Percentiles rank a stretch among this genome's conserved stretches.
Evolutionary conservation across 2,888 invertebrate genomes (phyloP).

Genomic region (Hermaeophaga mercurialis): DNA sequence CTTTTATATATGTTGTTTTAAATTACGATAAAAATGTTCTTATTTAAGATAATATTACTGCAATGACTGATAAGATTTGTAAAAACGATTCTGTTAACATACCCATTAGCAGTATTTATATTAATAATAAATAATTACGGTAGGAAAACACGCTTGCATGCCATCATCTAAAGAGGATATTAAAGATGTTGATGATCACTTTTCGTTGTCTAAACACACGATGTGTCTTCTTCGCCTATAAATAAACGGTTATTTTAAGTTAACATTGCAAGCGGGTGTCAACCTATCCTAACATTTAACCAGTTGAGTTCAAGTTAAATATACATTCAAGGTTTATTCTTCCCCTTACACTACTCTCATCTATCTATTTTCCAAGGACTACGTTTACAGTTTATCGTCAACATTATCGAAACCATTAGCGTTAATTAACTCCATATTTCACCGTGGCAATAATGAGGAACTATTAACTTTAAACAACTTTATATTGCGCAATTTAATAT

Average conservation of each 20-base stretch:
- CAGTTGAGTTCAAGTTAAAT: conserved; percentile 49
- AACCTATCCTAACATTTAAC: conserved; percentile 54
- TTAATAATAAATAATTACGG: neutral
- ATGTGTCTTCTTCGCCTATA: conserved; percentile 40
- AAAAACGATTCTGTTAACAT: neutral
- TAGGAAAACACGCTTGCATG: neutral
- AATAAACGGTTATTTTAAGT: conserved; percentile 48
- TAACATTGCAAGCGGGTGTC: conserved; percentile 43
- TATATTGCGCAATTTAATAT: too few species aligned
- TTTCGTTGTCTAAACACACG: conserved; percentile 41
- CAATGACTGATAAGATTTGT: too few species aligned
- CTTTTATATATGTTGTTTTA: too few species aligned
- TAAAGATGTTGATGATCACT: conserved; percentile 40
- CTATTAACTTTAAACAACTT: too few species aligned
- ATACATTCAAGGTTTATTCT: conserved; percentile 27
- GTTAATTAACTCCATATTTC: too few species aligned
- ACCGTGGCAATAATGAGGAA: too few species aligned
- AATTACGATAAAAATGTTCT: too few species aligned
- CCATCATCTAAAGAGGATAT: conserved; percentile 4
- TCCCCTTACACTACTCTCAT: conserved; percentile 2
- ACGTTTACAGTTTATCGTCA: too few species aligned
- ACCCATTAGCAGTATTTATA: conserved; percentile 8
- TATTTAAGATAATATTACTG: too few species aligned
- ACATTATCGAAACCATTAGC: too few species aligned
- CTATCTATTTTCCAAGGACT: too few species aligned